Base-by-base conservation (phyloP, 2,888 invertebrate species). In the Catocala nupta region DNA sequence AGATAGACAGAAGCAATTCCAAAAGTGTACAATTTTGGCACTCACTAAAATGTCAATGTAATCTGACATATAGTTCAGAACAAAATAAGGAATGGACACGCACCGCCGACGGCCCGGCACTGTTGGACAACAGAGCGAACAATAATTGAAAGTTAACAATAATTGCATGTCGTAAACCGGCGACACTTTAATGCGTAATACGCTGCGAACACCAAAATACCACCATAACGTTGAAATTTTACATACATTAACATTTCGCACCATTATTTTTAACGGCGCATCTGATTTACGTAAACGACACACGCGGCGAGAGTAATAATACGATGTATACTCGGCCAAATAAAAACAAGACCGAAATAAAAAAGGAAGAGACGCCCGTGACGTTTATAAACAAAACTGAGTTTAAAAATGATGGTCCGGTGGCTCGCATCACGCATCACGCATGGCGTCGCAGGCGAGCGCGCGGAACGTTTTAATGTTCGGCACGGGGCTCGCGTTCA, bases 391-490 rank as follows among this genome's bases (percentile, higher is more conserved):
- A 77, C 77, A 78, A 88, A 90, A 89, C 83, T 83, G 78, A 81
- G 84, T 86, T 87, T 86, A 76, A 86, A 86, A 90, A 87, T 82
- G 67, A 88, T 84, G 89, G 89, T 87, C 88, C 85, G 86, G 80
- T 85, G 87, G 70, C 62, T 78, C 65, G 36, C 8, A 8, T 7
- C 36, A 8, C 36, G 61, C 58, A 69, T 76, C 75, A 86, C 85
- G 91, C 90, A 85, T 87, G 88, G 83, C 62, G 81, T 68, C 63
- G 81, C 75, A 78, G 56, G 79, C 87, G 87, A 87, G 87, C 87
- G 88, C 83, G 89, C 80, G 91, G 88, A 90, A 91, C 84, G 81
- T 90, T 92, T 91, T 91, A 92, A 93, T 91, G 89, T 89, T 81
- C 81, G 69, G 71, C 59, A 52, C 50, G 51, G 64, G 54, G 56